phyloP scores from a whole-genome alignment of 2,888 invertebrate genomes.

The Drosophila macrospina region DNA sequence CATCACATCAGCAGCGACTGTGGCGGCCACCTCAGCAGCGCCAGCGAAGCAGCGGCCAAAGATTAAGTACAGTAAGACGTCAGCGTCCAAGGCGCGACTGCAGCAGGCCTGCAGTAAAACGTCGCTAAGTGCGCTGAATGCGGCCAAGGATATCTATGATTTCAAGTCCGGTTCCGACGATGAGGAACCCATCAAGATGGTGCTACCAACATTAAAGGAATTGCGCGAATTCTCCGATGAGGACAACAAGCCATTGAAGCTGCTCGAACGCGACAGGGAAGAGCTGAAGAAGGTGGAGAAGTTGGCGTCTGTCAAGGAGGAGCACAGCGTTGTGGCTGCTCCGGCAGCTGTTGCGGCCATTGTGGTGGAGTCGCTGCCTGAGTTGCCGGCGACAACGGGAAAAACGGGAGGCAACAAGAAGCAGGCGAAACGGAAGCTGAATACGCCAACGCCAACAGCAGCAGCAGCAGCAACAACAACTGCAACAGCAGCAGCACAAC shows the following conservation, averaged over 20 bases:
- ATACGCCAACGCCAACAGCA: constrained; percentile 23
- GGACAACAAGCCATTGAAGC: constrained; percentile 80
- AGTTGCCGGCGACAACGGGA: background rate
- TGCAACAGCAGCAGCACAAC: constrained; percentile 10
- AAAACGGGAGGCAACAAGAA: constrained; percentile 3
- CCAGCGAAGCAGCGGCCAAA: constrained; percentile 62
- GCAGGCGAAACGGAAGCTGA: constrained; percentile 14
- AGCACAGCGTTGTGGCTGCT: constrained; percentile 3
- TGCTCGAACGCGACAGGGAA: constrained; percentile 42
- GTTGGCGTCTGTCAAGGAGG: background rate
- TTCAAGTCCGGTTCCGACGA: constrained; percentile 85
- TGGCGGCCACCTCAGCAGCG: background rate
- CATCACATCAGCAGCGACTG: background rate
- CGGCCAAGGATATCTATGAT: constrained; percentile 83
- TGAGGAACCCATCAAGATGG: constrained; percentile 85
- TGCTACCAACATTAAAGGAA: constrained; percentile 82
- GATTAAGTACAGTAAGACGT: constrained; percentile 67
- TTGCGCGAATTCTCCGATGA: constrained; percentile 83
- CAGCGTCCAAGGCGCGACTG: constrained; percentile 64
- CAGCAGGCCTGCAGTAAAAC: constrained; percentile 50
- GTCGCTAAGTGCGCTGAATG: constrained; percentile 28
- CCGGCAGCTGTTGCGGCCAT: constrained; percentile 11
- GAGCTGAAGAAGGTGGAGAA: constrained; percentile 4
- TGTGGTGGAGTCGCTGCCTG: background rate
- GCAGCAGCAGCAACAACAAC: constrained; percentile 8